Percentiles rank a stretch among this genome's conserved stretches.
Evolutionary conservation across 64 coral and sea anemone species (phyloP).

Genomic region (Actinia tenebrosa): DNA sequence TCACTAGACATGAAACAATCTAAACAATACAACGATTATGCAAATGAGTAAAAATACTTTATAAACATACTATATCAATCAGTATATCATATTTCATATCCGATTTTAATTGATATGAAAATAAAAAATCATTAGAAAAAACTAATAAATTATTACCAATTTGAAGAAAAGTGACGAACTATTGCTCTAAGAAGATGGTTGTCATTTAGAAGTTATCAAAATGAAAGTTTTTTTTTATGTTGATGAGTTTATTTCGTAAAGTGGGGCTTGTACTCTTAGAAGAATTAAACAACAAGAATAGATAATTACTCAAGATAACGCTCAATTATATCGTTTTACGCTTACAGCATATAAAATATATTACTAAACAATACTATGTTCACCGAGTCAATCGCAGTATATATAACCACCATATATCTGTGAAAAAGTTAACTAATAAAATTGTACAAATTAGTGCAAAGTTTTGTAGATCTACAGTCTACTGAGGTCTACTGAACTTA

Average conservation of each 20-base stretch:
- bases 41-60: not conserved
- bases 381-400: not conserved
- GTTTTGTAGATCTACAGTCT: no score
- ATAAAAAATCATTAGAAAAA: not conserved
- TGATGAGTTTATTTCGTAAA: not conserved
- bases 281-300: not conserved
- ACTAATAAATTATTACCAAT: not conserved
- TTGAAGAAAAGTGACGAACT: no score
- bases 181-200: no score
- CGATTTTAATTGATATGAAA: not conserved
- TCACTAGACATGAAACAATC: not conserved
- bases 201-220: no score
- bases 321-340: not conserved
- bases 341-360: not conserved
- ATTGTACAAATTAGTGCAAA: no score
- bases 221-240: not conserved
- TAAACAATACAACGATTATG: not conserved
- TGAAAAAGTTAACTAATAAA: no score
- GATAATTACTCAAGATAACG: not conserved
- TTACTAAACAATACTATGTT: not conserved
- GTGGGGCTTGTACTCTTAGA: not conserved
- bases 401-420: not conserved
- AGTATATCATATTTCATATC: not conserved
- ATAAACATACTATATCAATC: not conserved
- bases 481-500: no score